Evolutionary conservation across 2,113 vertebrate species (phyloP), one percentile per base, ranked within the genome.

Genomic region (Trematomus loennbergii): DNA sequence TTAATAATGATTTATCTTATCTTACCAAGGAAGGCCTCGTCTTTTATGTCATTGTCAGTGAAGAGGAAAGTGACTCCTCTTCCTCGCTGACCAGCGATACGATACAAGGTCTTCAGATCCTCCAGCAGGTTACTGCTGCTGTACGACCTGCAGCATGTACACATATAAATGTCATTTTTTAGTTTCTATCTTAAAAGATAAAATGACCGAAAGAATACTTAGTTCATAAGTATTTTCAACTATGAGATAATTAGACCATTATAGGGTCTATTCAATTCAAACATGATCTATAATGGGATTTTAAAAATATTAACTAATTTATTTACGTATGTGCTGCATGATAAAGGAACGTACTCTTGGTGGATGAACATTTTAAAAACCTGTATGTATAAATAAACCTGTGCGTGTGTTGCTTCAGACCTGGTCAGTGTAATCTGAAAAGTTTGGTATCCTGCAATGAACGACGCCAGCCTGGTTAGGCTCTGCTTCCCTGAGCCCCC

Each of bases 401-500:
- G 9, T 5, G 29, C n/a, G 16, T 55, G 36, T 40, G 36, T 40
- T 4, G n/a, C 72, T 20, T 49, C 79, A 89, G 89, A 99, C 97
- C 97, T 97, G 59, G 97, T 97, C 73, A 99, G 89, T 40, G 87
- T 97, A 88, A 99, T 98, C 93, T 99, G 98, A 88, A 99, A 98
- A 0, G 92, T 96, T 58, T 94, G 91, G 82, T 98, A 98, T 72
- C 97, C 97, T 36, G 98, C 97, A 25, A 99, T 97, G 90, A 98
- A 99, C 0, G 98, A 97, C 33, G 97, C 97, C 88, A 99, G 82
- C 85, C 94, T 96, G 2, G 97, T 98, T 87, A 99, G 90, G 75
- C 97, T 99, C 89, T 98, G 97, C 88, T 97, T 99, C 79, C 98
- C 98, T n/a, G 97, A 99, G 8, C 98, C 97, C 0, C 97, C 97